A percentile compares a stretch with the other conserved stretches of the same genome.
These are phyloP conservation scores for Mythimna ferrago DNA, from an alignment of 2,888 invertebrate species.

Conservation along the genomic window DNA sequence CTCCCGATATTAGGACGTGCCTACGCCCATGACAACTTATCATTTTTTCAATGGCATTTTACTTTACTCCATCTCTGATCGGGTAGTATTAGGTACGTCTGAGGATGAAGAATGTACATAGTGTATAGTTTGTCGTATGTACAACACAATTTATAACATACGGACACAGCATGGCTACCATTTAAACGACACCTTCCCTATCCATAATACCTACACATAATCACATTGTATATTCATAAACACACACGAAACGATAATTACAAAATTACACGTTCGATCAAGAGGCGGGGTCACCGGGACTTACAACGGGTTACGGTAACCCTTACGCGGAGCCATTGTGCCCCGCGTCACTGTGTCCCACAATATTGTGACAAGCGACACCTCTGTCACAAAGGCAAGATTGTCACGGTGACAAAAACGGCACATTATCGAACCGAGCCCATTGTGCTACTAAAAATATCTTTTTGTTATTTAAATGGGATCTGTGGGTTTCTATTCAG, in stretches of 20 bases:
- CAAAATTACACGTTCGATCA: conserved; percentile 45
- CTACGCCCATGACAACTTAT: too few species aligned
- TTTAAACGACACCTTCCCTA: conserved; percentile 26
- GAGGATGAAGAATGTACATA: too few species aligned
- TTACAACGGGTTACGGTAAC: conserved; percentile 41
- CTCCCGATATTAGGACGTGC: too few species aligned
- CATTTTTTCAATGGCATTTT: too few species aligned
- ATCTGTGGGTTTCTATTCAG: conserved; percentile 44
- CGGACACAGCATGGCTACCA: conserved; percentile 32
- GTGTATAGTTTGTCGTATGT: too few species aligned
- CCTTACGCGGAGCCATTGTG: conserved; percentile 50
- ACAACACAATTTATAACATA: too few species aligned
- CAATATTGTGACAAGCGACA: conserved; percentile 78
- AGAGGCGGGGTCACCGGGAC: conserved; percentile 47
- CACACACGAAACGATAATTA: conserved; percentile 51
- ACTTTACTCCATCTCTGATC: too few species aligned
- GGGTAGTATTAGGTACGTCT: too few species aligned
- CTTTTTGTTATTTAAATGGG: conserved; percentile 65
- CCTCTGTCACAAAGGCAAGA: conserved; percentile 57
- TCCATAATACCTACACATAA: conserved; percentile 22
- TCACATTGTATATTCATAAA: conserved; percentile 19
- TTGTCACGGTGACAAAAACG: conserved; percentile 44
- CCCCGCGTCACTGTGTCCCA: conserved; percentile 60
- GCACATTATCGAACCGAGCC: conserved; percentile 53
- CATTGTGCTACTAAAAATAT: conserved; percentile 53